Percentiles rank a stretch among this genome's conserved stretches.
Evolutionary conservation across 2,888 invertebrate species (phyloP).

Genomic region (Melanostoma scalare): DNA sequence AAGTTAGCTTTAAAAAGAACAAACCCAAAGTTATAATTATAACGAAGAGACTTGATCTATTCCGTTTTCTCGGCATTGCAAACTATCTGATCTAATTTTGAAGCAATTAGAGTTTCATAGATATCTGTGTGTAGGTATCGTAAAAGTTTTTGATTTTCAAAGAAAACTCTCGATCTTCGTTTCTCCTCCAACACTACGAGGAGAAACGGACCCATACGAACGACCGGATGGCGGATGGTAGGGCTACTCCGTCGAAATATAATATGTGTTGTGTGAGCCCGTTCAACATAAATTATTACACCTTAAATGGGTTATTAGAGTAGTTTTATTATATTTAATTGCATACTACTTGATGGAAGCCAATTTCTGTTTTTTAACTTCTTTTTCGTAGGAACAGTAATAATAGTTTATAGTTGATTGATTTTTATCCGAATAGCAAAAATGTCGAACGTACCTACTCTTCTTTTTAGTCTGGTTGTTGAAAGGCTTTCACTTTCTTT

Average conservation of each 20-base stretch:
- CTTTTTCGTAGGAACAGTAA: background rate
- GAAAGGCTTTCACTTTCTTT: slow-evolving; percentile 52
- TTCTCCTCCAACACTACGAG: background rate
- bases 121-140: too few relatives aligned
- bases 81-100: too few relatives aligned
- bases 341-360: slow-evolving; percentile 16
- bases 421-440: slow-evolving; percentile 57
- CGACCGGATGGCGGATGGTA: slow-evolving; percentile 3
- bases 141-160: too few relatives aligned
- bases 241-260: slow-evolving; percentile 2
- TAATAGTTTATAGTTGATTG: slow-evolving; percentile 44
- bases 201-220: background rate
- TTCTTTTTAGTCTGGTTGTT: slow-evolving; percentile 29
- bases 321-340: slow-evolving; percentile 62
- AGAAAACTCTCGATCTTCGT: too few relatives aligned
- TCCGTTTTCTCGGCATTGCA: too few relatives aligned
- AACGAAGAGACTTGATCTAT: too few relatives aligned
- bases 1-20: too few relatives aligned
- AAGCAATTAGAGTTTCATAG: too few relatives aligned
- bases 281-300: slow-evolving; percentile 47
- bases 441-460: slow-evolving; percentile 25
- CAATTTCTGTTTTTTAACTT: slow-evolving; percentile 18
- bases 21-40: too few relatives aligned
- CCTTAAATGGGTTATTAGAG: slow-evolving; percentile 59
- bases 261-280: slow-evolving; percentile 26